Percentiles rank a stretch among this genome's conserved stretches.
Conservation (phyloP, 2,888 invertebrate genomes). For the Mesorhabditis sp. region DNA sequence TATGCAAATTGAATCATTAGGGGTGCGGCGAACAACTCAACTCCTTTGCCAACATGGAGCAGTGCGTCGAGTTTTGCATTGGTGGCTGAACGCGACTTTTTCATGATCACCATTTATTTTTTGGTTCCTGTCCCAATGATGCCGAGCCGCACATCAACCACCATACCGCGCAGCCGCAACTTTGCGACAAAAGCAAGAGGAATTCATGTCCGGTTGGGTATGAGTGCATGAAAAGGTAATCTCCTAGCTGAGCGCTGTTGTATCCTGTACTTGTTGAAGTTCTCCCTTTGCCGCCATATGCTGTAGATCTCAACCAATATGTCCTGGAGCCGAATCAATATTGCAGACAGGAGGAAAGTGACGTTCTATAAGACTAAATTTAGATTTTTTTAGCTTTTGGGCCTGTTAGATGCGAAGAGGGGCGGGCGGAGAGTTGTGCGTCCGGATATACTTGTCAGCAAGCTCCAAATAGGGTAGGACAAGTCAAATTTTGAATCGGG, state of each 20-base stretch:
- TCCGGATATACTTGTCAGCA: slow-evolving; percentile 38
- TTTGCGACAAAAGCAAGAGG: slow-evolving; percentile 30
- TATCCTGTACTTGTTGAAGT: slow-evolving; percentile 11
- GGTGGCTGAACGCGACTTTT: slow-evolving; percentile 15
- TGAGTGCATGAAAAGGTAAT: slow-evolving; percentile 33
- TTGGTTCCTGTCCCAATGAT: slow-evolving; percentile 31
- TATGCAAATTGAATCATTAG: slow-evolving; percentile 15
- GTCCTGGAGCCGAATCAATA: slow-evolving; percentile 38
- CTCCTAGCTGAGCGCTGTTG: background rate
- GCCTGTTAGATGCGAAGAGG: slow-evolving; percentile 20
- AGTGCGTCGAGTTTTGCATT: slow-evolving; percentile 44
- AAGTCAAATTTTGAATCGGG: slow-evolving; percentile 8
- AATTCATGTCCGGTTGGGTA: slow-evolving; percentile 41
- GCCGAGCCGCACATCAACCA: slow-evolving; percentile 29
- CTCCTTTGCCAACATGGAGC: slow-evolving; percentile 44
- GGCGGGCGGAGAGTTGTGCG: slow-evolving; percentile 22
- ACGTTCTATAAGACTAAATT: background rate
- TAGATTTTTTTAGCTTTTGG: background rate
- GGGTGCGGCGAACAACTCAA: slow-evolving; percentile 42
- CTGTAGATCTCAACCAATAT: slow-evolving; percentile 33
- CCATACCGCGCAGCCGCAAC: slow-evolving; percentile 34
- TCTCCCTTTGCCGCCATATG: slow-evolving; percentile 40
- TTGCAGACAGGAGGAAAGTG: slow-evolving; percentile 14
- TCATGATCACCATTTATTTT: background rate
- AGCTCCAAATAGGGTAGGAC: slow-evolving; percentile 31